Base-by-base conservation (phyloP, 2,888 invertebrate species). In the Sussaba pulchella region DNA sequence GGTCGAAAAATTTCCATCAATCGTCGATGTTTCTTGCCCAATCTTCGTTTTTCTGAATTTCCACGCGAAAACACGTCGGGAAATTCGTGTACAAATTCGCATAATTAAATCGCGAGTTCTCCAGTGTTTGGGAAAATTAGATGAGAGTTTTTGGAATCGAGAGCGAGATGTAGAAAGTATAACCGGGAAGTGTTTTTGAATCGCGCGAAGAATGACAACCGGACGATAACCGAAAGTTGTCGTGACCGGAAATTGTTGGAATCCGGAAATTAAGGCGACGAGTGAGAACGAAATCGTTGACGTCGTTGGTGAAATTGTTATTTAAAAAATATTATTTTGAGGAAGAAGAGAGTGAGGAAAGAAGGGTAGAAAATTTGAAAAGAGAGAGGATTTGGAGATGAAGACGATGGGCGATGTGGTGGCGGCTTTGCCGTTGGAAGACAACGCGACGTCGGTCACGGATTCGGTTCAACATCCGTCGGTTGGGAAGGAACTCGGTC, bases 401-500 rank as follows among this genome's bases (percentile, higher is more conserved):
- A 91, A 90, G 86, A 88, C 89, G 69, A 88, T 89, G 89, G 89
- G 89, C n/a, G 91, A 91, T 82, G 90, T 89, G 41, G 89, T 90
- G 41, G 90, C 88, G 47, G 89, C 86, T 45, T 81, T 89, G 57
- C 83, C 83, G 10, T 79, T 86, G 41, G 85, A 88, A 45, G 82
- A 87, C 75, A 78, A 66, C 79, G 81, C 83, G 47, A 82, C 54
- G 17, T 81, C 59, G 5, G 74, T 59, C 67, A 80, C 78, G 0
- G 81, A 74, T 21, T 72, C 79, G 6, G 83, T 70, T 17, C 84
- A 87, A 54, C 82, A 83, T 50, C 39, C 85, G 9, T 82, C 80
- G 4, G 82, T 77, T 8, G 73, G 89, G 63, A 88, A 93, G 85
- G 96, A 96, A 89, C 94, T 96, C 84, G 95, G 96, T 24, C 94